Conservation (phyloP, 2,888 invertebrate genomes). For the Lomographa bimaculata region DNA sequence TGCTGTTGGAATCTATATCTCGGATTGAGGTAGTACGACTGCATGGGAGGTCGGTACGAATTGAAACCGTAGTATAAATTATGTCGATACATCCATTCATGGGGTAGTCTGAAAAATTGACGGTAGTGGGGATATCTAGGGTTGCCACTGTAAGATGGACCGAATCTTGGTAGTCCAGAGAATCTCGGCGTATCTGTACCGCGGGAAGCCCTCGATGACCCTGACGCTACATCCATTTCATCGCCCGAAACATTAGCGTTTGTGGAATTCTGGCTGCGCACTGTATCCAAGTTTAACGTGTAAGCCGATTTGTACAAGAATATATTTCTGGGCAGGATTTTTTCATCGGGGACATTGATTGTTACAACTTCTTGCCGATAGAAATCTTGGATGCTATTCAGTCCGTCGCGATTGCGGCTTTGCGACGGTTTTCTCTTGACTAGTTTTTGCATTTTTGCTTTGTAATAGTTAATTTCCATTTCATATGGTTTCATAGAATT, state of each 20-base stretch:
- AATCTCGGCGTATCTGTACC: not conserved
- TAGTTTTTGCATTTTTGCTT: conserved; percentile 8
- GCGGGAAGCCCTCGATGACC: not conserved
- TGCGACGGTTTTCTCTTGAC: conserved; percentile 1
- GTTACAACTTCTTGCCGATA: conserved; percentile 46
- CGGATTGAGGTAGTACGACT: not conserved
- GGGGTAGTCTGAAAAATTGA: not conserved
- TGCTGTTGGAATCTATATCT: conserved; percentile 7
- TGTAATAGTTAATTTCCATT: conserved; percentile 1
- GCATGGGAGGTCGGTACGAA: not conserved
- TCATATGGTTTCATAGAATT: conserved; percentile 4
- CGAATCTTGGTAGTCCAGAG: not conserved
- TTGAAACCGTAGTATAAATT: conserved; percentile 1
- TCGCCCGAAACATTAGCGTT: conserved; percentile 5
- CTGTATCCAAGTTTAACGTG: conserved; percentile 49
- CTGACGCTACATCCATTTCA: conserved; percentile 2
- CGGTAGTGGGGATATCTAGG: conserved; percentile 5
- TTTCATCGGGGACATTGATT: conserved; percentile 53
- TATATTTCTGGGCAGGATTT: conserved; percentile 57
- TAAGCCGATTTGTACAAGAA: conserved; percentile 56
- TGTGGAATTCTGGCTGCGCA: conserved; percentile 10
- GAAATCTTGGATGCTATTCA: conserved; percentile 57
- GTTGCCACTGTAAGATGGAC: not conserved
- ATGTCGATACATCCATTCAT: not conserved
- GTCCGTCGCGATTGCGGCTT: conserved; percentile 40